Base-by-base conservation (phyloP, 1,140 invertebrate genomes). In the Zaprionus ghesquierei region DNA sequence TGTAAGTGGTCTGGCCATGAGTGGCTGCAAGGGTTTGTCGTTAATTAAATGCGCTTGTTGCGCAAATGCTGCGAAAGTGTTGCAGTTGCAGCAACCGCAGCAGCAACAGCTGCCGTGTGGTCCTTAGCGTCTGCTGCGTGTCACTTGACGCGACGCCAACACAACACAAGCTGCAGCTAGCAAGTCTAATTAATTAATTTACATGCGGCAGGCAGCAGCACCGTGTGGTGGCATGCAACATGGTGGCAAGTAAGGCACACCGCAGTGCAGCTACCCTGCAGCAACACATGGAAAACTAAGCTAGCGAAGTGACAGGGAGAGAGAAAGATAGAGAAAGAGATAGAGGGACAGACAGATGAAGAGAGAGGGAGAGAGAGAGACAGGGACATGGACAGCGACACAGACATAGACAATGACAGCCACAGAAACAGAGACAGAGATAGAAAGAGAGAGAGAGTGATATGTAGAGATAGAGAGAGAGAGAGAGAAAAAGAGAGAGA, bases 171-270 rank as follows among this genome's bases (percentile, higher is more conserved):
- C 35, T 15, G n/a, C n/a, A 15, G 35, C 10, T 65, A 66, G 78
- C 54, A 25, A 84, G 68, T 80, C 80, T 85, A 85, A 84, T 84
- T 84, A 84, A 84, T 84, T 84, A 85, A 84, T 84, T 84, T 84
- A 84, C 81, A 86, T 85, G 78, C 66, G 53, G 71, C 62, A 58
- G 23, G 55, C 35, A 33, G 53, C 75, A 49, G 41, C 56, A 49
- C 65, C n/a, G n/a, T n/a, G n/a, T n/a, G n/a, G 64, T 20, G 18
- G 77, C 80, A 84, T 85, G 77, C 81, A 85, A 73, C 68, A 58
- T 18, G 4, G 6, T 9, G 10, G 23, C 29, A 12, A 27, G 9
- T 27, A 2, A 18, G 9, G 5, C 1, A 23, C 22, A 50, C 20
- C 62, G 62, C 25, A 23, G 5, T 6, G 10, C 2, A 33, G 20